phyloP scores from a whole-genome alignment of 2,888 invertebrate genomes.

The Strigamia maritima region DNA sequence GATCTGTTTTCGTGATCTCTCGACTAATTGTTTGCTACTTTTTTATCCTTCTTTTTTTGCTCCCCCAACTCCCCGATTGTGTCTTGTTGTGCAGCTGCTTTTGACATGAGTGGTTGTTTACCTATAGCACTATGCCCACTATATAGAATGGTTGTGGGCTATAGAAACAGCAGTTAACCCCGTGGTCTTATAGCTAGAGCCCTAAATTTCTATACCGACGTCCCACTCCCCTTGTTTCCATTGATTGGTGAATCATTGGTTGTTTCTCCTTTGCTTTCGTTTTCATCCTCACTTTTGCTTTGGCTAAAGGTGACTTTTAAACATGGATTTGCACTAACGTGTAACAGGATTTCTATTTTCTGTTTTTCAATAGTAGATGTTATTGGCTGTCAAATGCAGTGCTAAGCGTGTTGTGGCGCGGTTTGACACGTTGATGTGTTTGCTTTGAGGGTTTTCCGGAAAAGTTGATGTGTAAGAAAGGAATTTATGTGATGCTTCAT shows the following conservation, averaged over 20 bases:
- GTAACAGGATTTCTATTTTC: not conserved
- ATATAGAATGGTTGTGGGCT: not conserved
- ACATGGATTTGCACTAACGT: not conserved
- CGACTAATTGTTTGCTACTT: constrained; percentile 39
- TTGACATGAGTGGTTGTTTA: constrained; percentile 10
- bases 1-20: not conserved
- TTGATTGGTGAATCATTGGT: constrained; percentile 5
- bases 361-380: not conserved
- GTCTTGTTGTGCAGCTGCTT: not conserved
- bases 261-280: not conserved
- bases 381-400: constrained; percentile 1
- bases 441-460: not conserved
- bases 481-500: not conserved
- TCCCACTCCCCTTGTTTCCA: not conserved
- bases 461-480: not conserved
- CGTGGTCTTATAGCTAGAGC: not conserved
- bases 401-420: not conserved
- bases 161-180: constrained; percentile 10
- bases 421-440: constrained; percentile 9
- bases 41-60: constrained; percentile 49
- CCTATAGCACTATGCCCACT: not conserved
- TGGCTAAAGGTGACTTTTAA: constrained; percentile 4
- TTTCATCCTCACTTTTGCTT: not conserved
- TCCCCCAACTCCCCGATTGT: not conserved
- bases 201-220: not conserved